These are phyloP conservation scores for Rapana venosa DNA, from an alignment of 2,888 invertebrate genomes.

Conservation along the genomic window DNA sequence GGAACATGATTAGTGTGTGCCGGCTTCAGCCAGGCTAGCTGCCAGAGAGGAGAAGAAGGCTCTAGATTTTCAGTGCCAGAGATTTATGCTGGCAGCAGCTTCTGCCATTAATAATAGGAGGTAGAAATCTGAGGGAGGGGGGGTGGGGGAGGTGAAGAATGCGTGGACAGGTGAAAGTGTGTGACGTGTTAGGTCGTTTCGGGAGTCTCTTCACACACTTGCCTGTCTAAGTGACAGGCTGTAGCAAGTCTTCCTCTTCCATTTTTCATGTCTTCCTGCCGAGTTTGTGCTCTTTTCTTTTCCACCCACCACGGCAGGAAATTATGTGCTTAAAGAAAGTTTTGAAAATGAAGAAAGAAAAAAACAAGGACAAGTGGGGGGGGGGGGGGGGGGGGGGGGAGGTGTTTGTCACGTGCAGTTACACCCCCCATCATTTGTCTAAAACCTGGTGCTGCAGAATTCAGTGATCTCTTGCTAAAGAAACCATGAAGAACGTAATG, in stretches of 20 bases:
- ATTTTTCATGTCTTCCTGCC: no score
- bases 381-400: no score
- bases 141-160: background rate
- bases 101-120: background rate
- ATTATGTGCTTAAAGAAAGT: no score
- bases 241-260: background rate
- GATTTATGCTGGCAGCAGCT: conserved; percentile 2
- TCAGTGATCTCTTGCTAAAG: no score
- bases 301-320: no score
- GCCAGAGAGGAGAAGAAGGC: background rate
- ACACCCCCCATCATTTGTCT: no score
- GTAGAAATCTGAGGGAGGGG: background rate
- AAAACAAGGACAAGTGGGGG: no score
- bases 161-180: conserved; percentile 18
- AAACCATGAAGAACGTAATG: no score
- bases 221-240: background rate
- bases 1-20: background rate
- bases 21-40: background rate
- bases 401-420: no score
- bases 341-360: no score
- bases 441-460: no score
- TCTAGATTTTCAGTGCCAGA: background rate
- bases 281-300: no score
- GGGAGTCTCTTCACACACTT: background rate
- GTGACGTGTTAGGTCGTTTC: conserved; percentile 16